Evolutionary conservation across 2,113 vertebrate genomes (phyloP), one percentile per base, ranked within the genome.

Genomic region (Murina feae): DNA sequence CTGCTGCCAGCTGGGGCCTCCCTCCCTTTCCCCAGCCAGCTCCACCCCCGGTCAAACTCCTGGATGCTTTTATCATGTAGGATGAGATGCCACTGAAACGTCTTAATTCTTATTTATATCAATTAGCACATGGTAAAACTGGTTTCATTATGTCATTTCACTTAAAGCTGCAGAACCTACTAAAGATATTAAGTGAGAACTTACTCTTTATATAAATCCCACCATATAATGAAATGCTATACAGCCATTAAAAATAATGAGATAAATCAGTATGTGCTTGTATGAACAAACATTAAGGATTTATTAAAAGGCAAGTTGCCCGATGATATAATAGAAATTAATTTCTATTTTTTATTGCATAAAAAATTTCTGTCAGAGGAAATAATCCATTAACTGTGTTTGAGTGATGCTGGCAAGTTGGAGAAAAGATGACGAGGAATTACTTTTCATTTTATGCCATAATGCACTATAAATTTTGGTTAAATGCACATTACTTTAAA

Each of bases 391-490:
- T 76, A 93, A 66, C 2, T 35, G 16, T 89, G n/a, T 72, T 39
- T 78, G 60, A 23, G 21, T 49, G 14, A n/a, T 17, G 25, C 21
- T 20, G 44, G 35, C 47, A 90, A 82, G 10, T 9, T 94, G 9
- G 12, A 14, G 14, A 51, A 87, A 91, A 76, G 32, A 72, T 17
- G 18, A 39, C 47, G 30, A 82, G 11, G 72, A 90, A 6, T 66
- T 35, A 55, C 42, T 95, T 94, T 96, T 83, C 16, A 80, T 75
- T 90, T 93, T 78, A 85, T 63, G 63, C 32, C 78, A 96, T 88
- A 89, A 94, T 94, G 28, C 12, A 87, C 42, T 30, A 23, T 90
- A 63, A 90, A 80, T 66, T 91, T 90, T 63, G 28, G 6, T 35
- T 90, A 76, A 51, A 95, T 49, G 10, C 25, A 44, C 7, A 76